Evolutionary conservation across 2,797 vertebrate species (phyloP), one percentile per base, ranked within the genome.

Genomic region (Ispidina lecontei): DNA sequence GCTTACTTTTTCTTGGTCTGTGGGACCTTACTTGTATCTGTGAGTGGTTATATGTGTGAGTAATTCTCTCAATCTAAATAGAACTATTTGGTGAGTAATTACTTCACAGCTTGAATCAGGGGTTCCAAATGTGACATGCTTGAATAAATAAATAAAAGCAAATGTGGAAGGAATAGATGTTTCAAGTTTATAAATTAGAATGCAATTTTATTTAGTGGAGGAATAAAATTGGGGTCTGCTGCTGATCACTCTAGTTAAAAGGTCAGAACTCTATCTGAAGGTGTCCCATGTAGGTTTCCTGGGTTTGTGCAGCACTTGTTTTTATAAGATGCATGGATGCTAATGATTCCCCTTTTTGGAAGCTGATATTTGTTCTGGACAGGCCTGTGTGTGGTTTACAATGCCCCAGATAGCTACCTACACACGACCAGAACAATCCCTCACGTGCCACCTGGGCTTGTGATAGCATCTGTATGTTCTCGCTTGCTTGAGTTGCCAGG

Each of bases 11-110:
- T 25, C 44, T 59, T 2, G 6, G 51, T 26, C 56, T 91, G 47
- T 58, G 59, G 41, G 56, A 65, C 16, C 44, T 91, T 77, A 58
- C 4, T 84, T 31, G 55, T 91, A 31, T 81, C 41, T 83, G 26
- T 58, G 47, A 81, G 51, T 26, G 67, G 43, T 89, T 83, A 67
- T 15, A 71, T n/a, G 67, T 35, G 75, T 67, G n/a, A 87, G 72
- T 90, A 93, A 87, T 80, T 85, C 74, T 21, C 65, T 90, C 5
- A 4, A 74, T 46, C 14, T 82, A 51, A 89, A 70, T 3, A 89
- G 46, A 89, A 52, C 71, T 93, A 28, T 77, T 74, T 75, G 58
- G 13, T 84, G 46, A 91, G 71, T 80, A 84, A 70, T 51, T 89
- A 47, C 55, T 68, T 72, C 62, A 19, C 35, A 90, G 18, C 21